Percentiles rank a stretch among this genome's conserved stretches.
These are phyloP conservation scores for Isoperla grammatica DNA, from an alignment of 2,888 invertebrate genomes.

Conservation along the genomic window DNA sequence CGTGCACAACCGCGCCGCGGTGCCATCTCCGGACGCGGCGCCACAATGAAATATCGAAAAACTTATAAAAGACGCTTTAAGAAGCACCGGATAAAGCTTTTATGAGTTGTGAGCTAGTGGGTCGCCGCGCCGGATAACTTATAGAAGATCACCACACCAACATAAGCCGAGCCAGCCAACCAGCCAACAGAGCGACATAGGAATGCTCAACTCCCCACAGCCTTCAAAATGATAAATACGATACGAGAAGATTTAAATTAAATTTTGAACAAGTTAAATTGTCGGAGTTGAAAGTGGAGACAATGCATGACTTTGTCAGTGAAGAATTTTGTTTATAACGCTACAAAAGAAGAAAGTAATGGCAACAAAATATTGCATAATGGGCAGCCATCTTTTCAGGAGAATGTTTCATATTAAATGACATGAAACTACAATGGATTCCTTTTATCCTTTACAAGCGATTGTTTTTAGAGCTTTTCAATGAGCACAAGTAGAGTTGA, in stretches of 20 bases:
- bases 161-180: not conserved
- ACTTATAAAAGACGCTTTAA: constrained; percentile 24
- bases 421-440: too few relatives aligned
- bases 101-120: constrained; percentile 26
- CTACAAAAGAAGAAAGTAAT: constrained; percentile 16
- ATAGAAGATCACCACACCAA: constrained; percentile 17
- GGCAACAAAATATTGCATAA: constrained; percentile 10
- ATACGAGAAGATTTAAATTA: constrained; percentile 22
- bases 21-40: constrained; percentile 19
- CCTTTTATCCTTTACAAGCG: too few relatives aligned
- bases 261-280: constrained; percentile 23
- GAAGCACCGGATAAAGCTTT: constrained; percentile 27
- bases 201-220: not conserved
- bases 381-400: constrained; percentile 8
- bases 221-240: constrained; percentile 23
- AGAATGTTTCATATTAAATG: too few relatives aligned
- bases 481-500: too few relatives aligned
- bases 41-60: constrained; percentile 31
- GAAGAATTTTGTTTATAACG: constrained; percentile 15
- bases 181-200: not conserved
- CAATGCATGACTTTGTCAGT: constrained; percentile 15
- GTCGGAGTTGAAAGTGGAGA: constrained; percentile 14
- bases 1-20: not conserved
- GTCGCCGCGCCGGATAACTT: constrained; percentile 19
- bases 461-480: too few relatives aligned